Evolutionary conservation across 1,140 invertebrate genomes (phyloP), one percentile per base, ranked within the genome.

Genomic region (Apis dorsata): DNA sequence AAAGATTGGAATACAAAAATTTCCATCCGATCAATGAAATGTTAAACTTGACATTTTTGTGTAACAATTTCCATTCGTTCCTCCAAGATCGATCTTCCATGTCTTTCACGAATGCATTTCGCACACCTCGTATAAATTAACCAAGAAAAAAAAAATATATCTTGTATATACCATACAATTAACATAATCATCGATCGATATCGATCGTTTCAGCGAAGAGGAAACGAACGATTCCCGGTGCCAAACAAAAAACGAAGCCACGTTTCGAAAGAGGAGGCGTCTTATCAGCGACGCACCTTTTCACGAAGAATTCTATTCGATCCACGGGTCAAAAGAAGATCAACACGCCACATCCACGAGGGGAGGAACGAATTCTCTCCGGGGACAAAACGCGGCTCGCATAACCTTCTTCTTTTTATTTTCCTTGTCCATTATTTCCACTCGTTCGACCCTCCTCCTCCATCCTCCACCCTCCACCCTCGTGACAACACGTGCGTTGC

Each of bases 191-290:
- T n/a, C 13, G 12, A 62, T 74, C 19, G 21, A 28, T 10, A 5
- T 28, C 0, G 51, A 53, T 28, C 21, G n/a, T 21, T 24, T 49
- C 34, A 49, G 53, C 10, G 5, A 53, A 53, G n/a, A 49, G 28
- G 11, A 19, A 44, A 1, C 51, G n/a, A 21, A 44, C 11, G 49
- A n/a, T 79, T 59, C 15, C 13, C 17, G 34, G 78, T 80, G 78
- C 78, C 78, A 80, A 80, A 73, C 59, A 53, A 34, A 49, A 34
- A 19, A 10, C 55, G 21, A 49, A 44, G 34, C 0, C 13, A 74
- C 57, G 57, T 60, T n/a, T 34, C 3, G 13, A 8, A 21, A 69
- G 4, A 24, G 21, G 7, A 21, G 9, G 59, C 15, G 17, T 55
- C 70, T 72, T 59, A 72, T 59, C 53, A 49, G 15, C 59, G 72